phyloP scores from a whole-genome alignment of 2,888 invertebrate genomes.

The Torymus auratus region DNA sequence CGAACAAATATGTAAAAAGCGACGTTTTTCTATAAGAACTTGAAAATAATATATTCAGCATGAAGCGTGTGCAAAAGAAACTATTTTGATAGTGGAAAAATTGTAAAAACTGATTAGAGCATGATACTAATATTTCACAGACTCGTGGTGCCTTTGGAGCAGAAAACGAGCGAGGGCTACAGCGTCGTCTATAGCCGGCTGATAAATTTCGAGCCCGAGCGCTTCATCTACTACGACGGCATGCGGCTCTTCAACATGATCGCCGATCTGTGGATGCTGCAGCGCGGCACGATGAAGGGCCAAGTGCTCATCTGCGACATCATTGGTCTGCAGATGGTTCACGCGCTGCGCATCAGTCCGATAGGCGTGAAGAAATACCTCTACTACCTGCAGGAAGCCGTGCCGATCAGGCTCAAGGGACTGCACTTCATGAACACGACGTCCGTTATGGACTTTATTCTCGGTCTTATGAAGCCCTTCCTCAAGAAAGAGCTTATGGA shows the following conservation, averaged over 20 bases:
- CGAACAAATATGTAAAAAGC: too few relatives aligned
- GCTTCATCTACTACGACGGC: conserved; percentile 78
- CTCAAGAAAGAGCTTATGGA: conserved; percentile 82
- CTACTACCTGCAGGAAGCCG: conserved; percentile 84
- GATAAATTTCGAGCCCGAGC: conserved; percentile 79
- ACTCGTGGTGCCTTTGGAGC: conserved; percentile 73
- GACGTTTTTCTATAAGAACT: too few relatives aligned
- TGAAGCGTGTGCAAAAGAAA: too few relatives aligned
- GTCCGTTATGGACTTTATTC: conserved; percentile 82
- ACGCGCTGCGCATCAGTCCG: conserved; percentile 81
- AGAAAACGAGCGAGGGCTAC: conserved; percentile 79
- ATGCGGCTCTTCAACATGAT: conserved; percentile 80
- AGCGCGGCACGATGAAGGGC: conserved; percentile 80
- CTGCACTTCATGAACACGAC: conserved; percentile 84
- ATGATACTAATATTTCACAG: neutral
- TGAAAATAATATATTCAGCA: too few relatives aligned
- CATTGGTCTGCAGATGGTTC: conserved; percentile 80
- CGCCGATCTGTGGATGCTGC: conserved; percentile 79
- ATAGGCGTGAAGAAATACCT: conserved; percentile 82
- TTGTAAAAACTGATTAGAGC: neutral
- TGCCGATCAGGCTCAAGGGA: conserved; percentile 82
- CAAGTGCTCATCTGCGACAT: conserved; percentile 81
- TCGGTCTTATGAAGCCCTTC: conserved; percentile 84
- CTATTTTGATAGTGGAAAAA: too few relatives aligned
- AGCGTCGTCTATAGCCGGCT: conserved; percentile 79